Base-by-base conservation (phyloP, 2,113 vertebrate species). In the Hydropotes inermis region DNA sequence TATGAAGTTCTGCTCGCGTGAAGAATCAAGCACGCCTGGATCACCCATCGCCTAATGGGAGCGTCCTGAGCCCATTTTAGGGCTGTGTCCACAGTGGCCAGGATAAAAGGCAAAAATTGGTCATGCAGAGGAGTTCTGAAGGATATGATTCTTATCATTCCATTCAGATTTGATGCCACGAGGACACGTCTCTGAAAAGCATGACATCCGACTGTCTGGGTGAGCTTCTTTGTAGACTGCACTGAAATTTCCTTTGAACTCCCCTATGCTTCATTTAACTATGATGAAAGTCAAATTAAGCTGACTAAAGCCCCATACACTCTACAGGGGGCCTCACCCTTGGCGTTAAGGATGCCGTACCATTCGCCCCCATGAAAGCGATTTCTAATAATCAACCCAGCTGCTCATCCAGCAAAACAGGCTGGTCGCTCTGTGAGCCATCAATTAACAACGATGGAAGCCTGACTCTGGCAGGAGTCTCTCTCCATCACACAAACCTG, bases 221-320 rank as follows among this genome's bases (percentile, higher is more conserved):
- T 23, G 87, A 25, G 79, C 47, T 17, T 50, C 87, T 97, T n/a
- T 92, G 52, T 28, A 94, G 94, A 85, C 47, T 36, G 57, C 89
- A 91, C 74, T 45, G 13, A 58, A 16, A 30, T 82, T 50, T 91
- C 85, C 67, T 96, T 97, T 96, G 91, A 97, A 96, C 39, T 85
- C n/a, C 55, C 54, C 52, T 0, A 9, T 81, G 90, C 87, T 89
- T 94, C 52, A 82, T 52, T 95, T 64, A 86, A 91, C 86, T 85
- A 16, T 47, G 76, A 88, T 85, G 87, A 94, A 92, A 96, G 92
- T 60, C 85, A 76, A 94, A 97, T 94, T 94, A 87, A 96, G 30
- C 64, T 54, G 47, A 47, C 78, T 33, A 30, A 21, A 61, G 39
- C 57, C 70, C 39, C 14, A 2, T 36, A 4, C 12, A 17, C 58